Percentiles rank a stretch among this genome's conserved stretches.
phyloP scores from a whole-genome alignment of 2,113 vertebrate genomes.

The Chlamydotis undulata region DNA sequence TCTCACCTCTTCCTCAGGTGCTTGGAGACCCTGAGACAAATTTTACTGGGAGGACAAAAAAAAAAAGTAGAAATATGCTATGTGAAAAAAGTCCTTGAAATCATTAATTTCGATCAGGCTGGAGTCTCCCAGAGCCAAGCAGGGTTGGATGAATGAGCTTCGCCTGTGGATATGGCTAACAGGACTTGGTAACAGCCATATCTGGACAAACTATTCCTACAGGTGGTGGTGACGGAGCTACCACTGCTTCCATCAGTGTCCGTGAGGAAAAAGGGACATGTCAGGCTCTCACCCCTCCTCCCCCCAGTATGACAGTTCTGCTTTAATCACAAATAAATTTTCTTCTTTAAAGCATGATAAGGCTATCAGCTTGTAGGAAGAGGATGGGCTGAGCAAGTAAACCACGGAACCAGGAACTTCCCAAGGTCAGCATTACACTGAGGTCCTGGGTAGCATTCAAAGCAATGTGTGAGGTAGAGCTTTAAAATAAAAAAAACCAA shows the following conservation, averaged over 20 bases:
- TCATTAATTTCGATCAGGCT: not conserved
- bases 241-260: not conserved
- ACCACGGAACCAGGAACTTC: not conserved
- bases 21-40: not conserved
- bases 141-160: not conserved
- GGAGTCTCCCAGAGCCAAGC: not conserved
- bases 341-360: not conserved
- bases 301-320: not conserved
- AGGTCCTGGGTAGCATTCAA: not conserved
- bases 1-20: not conserved
- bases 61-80: not conserved
- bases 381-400: not conserved
- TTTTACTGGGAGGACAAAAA: not conserved
- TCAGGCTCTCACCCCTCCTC: not conserved
- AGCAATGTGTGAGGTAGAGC: not conserved
- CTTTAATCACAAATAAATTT: not conserved
- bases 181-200: not conserved
- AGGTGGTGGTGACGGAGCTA: not conserved
- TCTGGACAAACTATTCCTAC: not conserved
- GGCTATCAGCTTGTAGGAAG: not conserved
- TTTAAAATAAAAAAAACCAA: not conserved
- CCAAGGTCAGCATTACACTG: not conserved
- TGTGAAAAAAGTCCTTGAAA: not conserved
- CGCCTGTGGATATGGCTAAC: rapidly evolving
- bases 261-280: not conserved